These are phyloP conservation scores for Glyphotaelius pellucidus DNA, from an alignment of 2,888 invertebrate species.

Conservation along the genomic window DNA sequence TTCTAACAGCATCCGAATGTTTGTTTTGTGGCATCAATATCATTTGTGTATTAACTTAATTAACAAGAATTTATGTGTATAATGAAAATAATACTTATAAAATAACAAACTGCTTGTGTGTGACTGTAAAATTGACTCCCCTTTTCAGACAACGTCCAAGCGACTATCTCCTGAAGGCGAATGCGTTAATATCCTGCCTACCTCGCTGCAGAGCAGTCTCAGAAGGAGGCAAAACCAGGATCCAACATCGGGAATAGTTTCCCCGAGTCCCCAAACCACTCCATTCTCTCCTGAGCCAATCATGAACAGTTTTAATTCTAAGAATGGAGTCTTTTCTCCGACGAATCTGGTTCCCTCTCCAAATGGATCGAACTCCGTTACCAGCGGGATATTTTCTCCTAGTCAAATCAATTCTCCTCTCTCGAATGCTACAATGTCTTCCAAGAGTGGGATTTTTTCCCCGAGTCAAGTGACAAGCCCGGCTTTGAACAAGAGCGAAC, in stretches of 20 bases:
- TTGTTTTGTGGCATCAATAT: background rate
- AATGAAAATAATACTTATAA: background rate
- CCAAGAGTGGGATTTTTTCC: conserved; percentile 77
- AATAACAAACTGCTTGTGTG: conserved; percentile 7
- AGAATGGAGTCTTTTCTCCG: conserved; percentile 72
- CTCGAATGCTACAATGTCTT: conserved; percentile 77
- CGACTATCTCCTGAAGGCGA: conserved; percentile 85
- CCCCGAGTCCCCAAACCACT: conserved; percentile 72
- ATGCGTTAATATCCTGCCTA: conserved; percentile 79
- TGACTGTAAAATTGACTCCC: conserved; percentile 39
- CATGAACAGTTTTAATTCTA: conserved; percentile 68
- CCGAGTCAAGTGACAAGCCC: conserved; percentile 74
- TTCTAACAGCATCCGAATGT: background rate
- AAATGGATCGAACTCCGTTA: conserved; percentile 76
- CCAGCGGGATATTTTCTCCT: conserved; percentile 77
- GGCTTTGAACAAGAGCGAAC: conserved; percentile 73
- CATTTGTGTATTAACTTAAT: background rate
- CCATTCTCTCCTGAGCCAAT: conserved; percentile 71
- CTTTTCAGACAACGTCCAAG: conserved; percentile 80
- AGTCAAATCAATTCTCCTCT: conserved; percentile 78
- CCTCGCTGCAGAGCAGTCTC: conserved; percentile 82
- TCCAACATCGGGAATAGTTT: conserved; percentile 72
- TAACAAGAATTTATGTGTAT: conserved; percentile 9
- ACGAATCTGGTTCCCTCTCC: conserved; percentile 75
- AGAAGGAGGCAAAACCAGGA: conserved; percentile 80